These are phyloP conservation scores for Philereme vetulata DNA, from an alignment of 2,888 invertebrate genomes.

Conservation along the genomic window DNA sequence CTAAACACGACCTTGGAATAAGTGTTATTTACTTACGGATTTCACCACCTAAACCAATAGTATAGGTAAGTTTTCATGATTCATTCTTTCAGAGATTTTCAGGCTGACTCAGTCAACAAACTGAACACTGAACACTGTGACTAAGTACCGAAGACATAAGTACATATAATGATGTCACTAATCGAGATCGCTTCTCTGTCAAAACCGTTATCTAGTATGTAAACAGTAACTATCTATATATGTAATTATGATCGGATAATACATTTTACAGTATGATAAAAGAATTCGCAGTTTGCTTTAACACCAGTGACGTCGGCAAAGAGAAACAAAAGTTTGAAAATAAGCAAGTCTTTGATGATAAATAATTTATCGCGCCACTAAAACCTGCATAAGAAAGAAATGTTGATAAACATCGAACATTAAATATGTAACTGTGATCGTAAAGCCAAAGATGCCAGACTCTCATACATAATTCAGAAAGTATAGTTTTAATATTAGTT, in stretches of 20 bases:
- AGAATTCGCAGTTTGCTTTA: conserved; percentile 59
- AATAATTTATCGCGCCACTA: conserved; percentile 81
- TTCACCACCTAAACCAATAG: conserved; percentile 35
- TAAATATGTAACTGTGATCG: conserved; percentile 83
- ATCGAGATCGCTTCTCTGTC: conserved; percentile 58
- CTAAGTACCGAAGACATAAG: conserved; percentile 40
- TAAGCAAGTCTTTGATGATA: conserved; percentile 81
- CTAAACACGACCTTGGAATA: conserved; percentile 34
- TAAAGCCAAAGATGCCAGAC: conserved; percentile 80
- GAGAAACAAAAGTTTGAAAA: conserved; percentile 80
- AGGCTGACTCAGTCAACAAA: conserved; percentile 63
- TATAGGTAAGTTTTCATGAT: conserved; percentile 44
- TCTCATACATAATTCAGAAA: conserved; percentile 65
- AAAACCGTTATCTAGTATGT: conserved; percentile 57
- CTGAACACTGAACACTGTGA: conserved; percentile 43
- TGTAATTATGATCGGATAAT: conserved; percentile 44
- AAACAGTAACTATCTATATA: conserved; percentile 49
- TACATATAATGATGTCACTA: conserved; percentile 64
- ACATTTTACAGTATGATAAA: conserved; percentile 51
- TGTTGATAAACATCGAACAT: conserved; percentile 84
- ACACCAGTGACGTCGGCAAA: conserved; percentile 64
- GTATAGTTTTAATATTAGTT: conserved; percentile 47
- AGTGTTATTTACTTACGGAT: conserved; percentile 24
- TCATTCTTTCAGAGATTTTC: conserved; percentile 59
- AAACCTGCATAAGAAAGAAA: conserved; percentile 83